A percentile compares a stretch with the other conserved stretches of the same genome.
These are phyloP conservation scores for Typhlichthys subterraneus DNA, from an alignment of 2,797 vertebrate genomes.

Conservation along the genomic window DNA sequence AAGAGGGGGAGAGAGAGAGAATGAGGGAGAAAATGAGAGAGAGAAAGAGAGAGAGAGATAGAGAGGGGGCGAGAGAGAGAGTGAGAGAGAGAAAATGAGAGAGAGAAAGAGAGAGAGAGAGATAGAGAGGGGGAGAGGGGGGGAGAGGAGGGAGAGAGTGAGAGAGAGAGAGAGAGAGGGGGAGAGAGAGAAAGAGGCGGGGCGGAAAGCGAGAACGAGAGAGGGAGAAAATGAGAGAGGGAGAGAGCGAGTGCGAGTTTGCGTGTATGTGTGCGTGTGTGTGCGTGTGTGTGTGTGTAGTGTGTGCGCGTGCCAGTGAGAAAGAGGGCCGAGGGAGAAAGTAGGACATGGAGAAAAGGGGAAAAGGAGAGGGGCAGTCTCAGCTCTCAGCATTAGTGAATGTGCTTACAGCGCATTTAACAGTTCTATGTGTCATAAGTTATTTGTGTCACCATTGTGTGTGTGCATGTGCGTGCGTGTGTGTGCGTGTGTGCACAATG, in stretches of 20 bases:
- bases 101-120: background rate
- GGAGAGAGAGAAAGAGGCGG: background rate
- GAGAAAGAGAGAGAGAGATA: too few relatives aligned
- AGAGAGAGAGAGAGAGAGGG: background rate
- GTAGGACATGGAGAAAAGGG: conserved; percentile 55
- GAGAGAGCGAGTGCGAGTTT: too few relatives aligned
- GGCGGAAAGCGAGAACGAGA: too few relatives aligned
- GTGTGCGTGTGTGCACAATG: background rate
- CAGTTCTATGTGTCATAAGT: conserved; percentile 66
- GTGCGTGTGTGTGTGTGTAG: conserved; percentile 7
- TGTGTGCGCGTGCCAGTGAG: conserved; percentile 16
- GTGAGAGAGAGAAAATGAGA: too few relatives aligned
- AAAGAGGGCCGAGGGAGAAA: conserved; percentile 41
- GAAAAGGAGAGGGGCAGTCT: conserved; percentile 33
- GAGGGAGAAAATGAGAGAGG: too few relatives aligned
- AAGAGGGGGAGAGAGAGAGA: too few relatives aligned
- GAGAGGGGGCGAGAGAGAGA: too few relatives aligned
- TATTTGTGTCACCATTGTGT: conserved; percentile 68
- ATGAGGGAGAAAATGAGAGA: too few relatives aligned
- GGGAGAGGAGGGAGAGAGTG: too few relatives aligned
- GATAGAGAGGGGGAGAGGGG: background rate
- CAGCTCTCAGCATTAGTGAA: conserved; percentile 62
- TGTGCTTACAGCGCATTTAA: conserved; percentile 68
- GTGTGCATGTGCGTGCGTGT: conserved; percentile 16
- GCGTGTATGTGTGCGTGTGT: background rate